These are phyloP conservation scores for Cacatua alba DNA, from an alignment of 2,113 vertebrate genomes.

Conservation along the genomic window DNA sequence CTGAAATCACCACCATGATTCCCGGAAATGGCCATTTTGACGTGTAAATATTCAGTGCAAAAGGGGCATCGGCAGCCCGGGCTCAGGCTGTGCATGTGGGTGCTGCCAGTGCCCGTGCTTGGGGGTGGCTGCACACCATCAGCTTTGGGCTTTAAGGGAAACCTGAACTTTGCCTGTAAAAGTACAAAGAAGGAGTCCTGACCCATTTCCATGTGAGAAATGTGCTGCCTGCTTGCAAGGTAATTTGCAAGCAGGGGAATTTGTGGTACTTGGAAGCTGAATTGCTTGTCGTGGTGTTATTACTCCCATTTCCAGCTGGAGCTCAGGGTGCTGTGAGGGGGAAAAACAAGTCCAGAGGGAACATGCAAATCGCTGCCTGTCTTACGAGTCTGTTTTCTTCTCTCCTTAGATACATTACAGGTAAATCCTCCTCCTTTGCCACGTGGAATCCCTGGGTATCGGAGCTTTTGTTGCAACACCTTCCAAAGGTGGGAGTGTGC, in stretches of 20 bases:
- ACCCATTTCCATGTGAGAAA: background rate
- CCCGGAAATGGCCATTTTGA: background rate
- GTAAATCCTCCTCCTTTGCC: constrained; percentile 4
- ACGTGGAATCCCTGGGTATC: background rate
- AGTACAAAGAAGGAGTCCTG: background rate
- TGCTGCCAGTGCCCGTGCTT: accelerated
- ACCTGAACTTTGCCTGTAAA: background rate
- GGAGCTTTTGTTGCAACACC: background rate
- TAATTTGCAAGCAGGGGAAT: background rate
- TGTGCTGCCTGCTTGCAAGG: background rate
- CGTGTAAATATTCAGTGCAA: background rate
- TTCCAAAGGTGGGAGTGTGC: background rate
- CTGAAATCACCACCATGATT: background rate
- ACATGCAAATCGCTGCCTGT: background rate
- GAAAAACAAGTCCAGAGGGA: constrained; percentile 48
- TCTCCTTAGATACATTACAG: background rate
- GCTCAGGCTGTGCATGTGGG: accelerated
- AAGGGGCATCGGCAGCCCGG: background rate
- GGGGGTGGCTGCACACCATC: background rate
- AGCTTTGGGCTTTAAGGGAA: background rate
- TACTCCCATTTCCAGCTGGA: constrained; percentile 6
- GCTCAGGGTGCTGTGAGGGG: background rate
- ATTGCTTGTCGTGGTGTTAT: background rate
- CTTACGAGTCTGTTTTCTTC: constrained; percentile 15
- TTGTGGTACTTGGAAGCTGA: background rate